Base-by-base conservation (phyloP, 2,797 vertebrate genomes). In the Enteromius thamalakanensis region DNA sequence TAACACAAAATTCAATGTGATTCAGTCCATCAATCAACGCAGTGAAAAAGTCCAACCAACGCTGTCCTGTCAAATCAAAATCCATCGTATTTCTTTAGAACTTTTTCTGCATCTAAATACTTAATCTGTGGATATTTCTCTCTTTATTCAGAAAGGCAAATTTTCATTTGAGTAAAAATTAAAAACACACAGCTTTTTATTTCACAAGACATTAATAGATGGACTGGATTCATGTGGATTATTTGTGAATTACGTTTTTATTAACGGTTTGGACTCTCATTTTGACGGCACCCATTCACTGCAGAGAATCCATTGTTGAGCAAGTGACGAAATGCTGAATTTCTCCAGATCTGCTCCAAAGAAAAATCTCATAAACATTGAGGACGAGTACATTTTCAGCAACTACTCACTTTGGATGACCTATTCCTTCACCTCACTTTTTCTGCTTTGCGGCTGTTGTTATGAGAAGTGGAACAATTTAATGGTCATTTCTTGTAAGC, bases 401-500 rank as follows among this genome's bases (percentile, higher is more conserved):
- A 62, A 64, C 7, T 64, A 17, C 32, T 64, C 62, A 64, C 12
- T 64, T 64, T 32, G 60, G 60, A 2, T 17, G 62, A 64, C 29
- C 26, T 32, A 9, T 64, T 64, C 29, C 29, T 64, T 64, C 0
- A 64, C 55, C 60, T 75, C 7, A 65, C 32, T 68, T 68, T 77
- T 70, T 49, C 65, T 53, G 19, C 49, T 53, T 26, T 83, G 26
- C 14, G 21, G 32, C 8, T 26, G 62, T 23, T 26, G 53, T 62
- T 37, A 45, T 37, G 53, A 83, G 40, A 4, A 75, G n/a, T 55
- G 71, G 23, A 82, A 76, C 40, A 23, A 53, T 78, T 49, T 15
- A 70, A 60, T 76, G 40, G 12, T 29, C 6, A 64, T 26, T 83
- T 83, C 64, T 58, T 47, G 62, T 68, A 82, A 78, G 65, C 10